Percentiles rank a stretch among this genome's conserved stretches.
These are phyloP conservation scores for Phalacrocorax aristotelis DNA, from an alignment of 2,113 vertebrate species.

Conservation along the genomic window DNA sequence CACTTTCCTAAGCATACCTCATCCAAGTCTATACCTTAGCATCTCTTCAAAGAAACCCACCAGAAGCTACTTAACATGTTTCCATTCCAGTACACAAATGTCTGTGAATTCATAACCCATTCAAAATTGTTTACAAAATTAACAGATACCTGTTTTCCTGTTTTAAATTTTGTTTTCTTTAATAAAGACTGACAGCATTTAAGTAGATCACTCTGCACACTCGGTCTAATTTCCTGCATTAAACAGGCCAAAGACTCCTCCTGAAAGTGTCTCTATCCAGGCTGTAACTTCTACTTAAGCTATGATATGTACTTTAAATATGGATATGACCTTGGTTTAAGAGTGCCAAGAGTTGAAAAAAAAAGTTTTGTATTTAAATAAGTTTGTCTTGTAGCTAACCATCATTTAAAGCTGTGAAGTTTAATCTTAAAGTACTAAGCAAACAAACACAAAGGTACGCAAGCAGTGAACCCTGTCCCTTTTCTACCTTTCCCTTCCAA, in stretches of 20 bases:
- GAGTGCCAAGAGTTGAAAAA: background rate
- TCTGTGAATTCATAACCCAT: background rate
- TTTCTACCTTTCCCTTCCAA: background rate
- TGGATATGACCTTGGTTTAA: background rate
- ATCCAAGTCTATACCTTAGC: background rate
- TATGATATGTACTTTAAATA: background rate
- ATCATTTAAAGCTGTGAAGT: background rate
- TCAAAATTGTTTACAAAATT: background rate
- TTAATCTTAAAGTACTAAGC: background rate
- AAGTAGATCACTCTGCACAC: background rate
- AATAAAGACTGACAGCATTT: background rate
- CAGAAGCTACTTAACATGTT: background rate
- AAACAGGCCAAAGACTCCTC: background rate
- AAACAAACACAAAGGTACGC: background rate
- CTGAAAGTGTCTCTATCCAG: background rate
- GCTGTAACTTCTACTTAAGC: background rate
- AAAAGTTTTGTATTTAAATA: background rate
- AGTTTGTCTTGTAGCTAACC: background rate
- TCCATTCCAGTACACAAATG: background rate
- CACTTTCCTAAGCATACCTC: background rate
- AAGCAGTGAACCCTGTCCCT: background rate
- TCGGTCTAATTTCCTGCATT: background rate
- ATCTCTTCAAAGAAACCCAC: background rate
- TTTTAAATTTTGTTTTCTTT: background rate
- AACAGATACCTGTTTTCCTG: background rate